A percentile compares a stretch with the other conserved stretches of the same genome.
Evolutionary conservation across 64 coral and sea anemone genomes (phyloP).

Genomic region (Pachyseris speciosa): DNA sequence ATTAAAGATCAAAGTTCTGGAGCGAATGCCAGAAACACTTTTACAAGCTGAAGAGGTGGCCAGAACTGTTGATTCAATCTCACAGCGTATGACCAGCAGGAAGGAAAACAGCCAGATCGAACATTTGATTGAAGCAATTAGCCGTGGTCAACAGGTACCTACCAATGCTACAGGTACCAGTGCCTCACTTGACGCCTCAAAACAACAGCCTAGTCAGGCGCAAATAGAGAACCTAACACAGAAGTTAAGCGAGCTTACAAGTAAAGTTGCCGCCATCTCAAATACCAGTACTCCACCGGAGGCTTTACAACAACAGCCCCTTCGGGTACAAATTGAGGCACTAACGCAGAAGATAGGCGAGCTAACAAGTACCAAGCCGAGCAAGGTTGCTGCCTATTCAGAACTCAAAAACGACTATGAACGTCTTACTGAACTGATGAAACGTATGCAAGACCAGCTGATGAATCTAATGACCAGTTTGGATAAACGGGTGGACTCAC

Average conservation of each 20-base stretch:
- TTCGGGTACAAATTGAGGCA: background rate
- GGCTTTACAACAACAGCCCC: background rate
- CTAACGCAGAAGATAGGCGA: background rate
- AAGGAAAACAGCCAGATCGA: background rate
- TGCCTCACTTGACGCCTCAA: background rate
- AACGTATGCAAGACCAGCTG: background rate
- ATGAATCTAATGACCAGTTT: background rate
- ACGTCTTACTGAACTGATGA: background rate
- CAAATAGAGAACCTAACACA: background rate
- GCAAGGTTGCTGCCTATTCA: background rate
- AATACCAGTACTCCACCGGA: background rate
- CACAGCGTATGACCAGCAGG: no score
- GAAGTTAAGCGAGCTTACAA: background rate
- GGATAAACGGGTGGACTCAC: background rate
- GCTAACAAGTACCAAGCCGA: background rate
- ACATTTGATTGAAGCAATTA: background rate
- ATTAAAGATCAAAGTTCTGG: background rate
- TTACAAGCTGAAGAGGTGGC: background rate
- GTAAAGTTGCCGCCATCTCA: no score
- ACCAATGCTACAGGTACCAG: background rate
- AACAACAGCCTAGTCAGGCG: background rate
- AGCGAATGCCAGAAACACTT: conserved; percentile 16
- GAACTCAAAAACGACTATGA: background rate
- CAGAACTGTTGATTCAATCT: background rate
- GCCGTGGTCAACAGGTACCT: background rate